Evolutionary conservation across 2,888 invertebrate genomes (phyloP).

Genomic region (Frankliniella fusca): DNA sequence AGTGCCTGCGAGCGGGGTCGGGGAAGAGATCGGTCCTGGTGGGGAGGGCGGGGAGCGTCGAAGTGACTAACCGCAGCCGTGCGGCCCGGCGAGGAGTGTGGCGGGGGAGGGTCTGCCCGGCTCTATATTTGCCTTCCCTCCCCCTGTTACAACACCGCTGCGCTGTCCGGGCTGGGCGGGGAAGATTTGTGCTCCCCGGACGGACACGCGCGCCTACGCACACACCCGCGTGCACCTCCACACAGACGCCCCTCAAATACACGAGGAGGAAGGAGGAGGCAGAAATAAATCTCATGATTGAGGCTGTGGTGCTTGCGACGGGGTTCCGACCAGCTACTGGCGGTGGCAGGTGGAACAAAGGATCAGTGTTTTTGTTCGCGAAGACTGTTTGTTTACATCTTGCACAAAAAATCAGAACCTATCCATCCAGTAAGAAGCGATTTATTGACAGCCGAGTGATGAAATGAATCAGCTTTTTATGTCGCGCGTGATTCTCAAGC

Average conservation of each 20-base stretch:
- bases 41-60: not conserved
- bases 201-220: not conserved
- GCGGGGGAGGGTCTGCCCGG: not conserved
- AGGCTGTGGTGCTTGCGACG: not conserved
- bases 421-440: no score
- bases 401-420: no score
- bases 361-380: no score
- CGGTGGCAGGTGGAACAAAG: no score
- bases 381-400: no score
- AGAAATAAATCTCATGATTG: conserved; percentile 10
- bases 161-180: not conserved
- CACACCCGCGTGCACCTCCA: not conserved
- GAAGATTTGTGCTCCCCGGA: not conserved
- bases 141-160: not conserved
- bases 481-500: no score
- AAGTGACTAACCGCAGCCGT: not conserved
- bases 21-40: not conserved
- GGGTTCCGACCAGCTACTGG: no score
- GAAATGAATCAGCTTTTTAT: no score
- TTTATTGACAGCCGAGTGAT: no score
- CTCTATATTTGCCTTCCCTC: conserved; percentile 3
- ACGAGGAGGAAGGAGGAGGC: not conserved
- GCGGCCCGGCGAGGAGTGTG: not conserved
- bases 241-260: not conserved
- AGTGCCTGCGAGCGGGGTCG: no score